phyloP scores from a whole-genome alignment of 2,888 invertebrate genomes.

The Rhimphoctona megacephalus region DNA sequence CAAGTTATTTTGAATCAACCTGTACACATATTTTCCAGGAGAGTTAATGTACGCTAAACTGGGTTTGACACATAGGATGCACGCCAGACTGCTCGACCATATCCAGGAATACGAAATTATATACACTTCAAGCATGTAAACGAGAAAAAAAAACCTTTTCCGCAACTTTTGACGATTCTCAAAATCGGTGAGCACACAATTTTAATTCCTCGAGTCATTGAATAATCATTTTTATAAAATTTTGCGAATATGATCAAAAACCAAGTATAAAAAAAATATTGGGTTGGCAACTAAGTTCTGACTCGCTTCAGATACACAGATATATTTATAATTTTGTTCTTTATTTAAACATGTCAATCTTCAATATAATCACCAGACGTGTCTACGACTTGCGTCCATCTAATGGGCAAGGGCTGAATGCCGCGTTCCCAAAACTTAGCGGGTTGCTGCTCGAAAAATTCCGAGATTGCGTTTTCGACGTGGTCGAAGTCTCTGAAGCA shows the following conservation, averaged over 20 bases:
- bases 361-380: too few relatives aligned
- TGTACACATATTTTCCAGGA: slow-evolving; percentile 10
- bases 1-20: background rate
- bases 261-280: background rate
- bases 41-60: slow-evolving; percentile 15
- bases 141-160: background rate
- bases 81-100: slow-evolving; percentile 37
- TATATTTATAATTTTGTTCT: too few relatives aligned
- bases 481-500: too few relatives aligned
- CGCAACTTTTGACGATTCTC: slow-evolving; percentile 6
- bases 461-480: too few relatives aligned
- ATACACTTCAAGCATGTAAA: background rate
- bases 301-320: too few relatives aligned
- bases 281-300: too few relatives aligned
- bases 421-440: too few relatives aligned
- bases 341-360: too few relatives aligned
- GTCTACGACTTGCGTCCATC: too few relatives aligned
- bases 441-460: too few relatives aligned
- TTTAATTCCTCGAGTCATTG: background rate
- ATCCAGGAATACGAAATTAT: slow-evolving; percentile 14
- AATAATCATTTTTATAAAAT: background rate
- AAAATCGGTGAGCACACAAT: background rate
- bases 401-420: too few relatives aligned
- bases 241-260: background rate
- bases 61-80: slow-evolving; percentile 40